These are phyloP conservation scores for Meles meles DNA, from an alignment of 2,113 vertebrate genomes.

Conservation along the genomic window DNA sequence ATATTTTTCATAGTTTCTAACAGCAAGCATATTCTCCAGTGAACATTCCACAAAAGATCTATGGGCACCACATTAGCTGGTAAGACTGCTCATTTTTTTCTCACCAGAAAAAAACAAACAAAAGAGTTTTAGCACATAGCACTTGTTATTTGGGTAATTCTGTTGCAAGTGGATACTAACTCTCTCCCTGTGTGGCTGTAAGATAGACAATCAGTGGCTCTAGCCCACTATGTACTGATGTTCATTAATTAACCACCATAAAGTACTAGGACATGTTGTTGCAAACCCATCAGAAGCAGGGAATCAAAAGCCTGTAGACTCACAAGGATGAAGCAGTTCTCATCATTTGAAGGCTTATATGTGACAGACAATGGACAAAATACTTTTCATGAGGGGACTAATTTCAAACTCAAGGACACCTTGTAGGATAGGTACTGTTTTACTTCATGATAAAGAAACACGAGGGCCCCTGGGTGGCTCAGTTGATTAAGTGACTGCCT, in stretches of 20 bases:
- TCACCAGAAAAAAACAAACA: neutral
- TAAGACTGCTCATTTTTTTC: neutral
- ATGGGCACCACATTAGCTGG: neutral
- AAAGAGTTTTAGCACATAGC: neutral
- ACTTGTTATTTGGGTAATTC: neutral
- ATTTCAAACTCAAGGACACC: neutral
- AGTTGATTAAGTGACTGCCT: too few species aligned
- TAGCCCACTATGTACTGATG: neutral
- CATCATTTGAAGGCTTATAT: neutral
- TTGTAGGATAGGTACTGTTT: neutral
- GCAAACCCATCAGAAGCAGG: neutral
- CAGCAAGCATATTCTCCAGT: neutral
- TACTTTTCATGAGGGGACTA: neutral
- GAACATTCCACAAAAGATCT: neutral
- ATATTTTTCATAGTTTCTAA: neutral
- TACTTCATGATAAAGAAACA: neutral
- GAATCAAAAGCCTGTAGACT: neutral
- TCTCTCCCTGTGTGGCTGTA: neutral
- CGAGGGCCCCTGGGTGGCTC: neutral
- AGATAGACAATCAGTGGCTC: neutral
- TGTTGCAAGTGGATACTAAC: neutral
- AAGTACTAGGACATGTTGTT: neutral
- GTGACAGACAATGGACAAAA: neutral
- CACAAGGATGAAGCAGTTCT: neutral
- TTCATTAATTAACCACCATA: neutral